Conservation (phyloP, 92 coral and sea anemone genomes). For the Porites rus region DNA sequence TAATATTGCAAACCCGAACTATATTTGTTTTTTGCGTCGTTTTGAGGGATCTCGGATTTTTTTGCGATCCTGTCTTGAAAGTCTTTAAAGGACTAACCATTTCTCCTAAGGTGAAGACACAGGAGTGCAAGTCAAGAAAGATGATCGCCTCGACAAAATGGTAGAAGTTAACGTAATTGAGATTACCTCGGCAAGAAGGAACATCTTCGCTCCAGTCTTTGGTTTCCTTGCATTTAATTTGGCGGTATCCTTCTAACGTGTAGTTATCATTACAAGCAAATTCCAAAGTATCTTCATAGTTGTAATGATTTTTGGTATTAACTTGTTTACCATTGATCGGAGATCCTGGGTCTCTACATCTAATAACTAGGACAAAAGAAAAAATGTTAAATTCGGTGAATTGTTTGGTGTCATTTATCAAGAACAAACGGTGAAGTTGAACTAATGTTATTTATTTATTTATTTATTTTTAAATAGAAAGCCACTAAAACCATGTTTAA, state of each 20-base stretch:
- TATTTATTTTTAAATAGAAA: too few relatives aligned
- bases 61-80: too few relatives aligned
- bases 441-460: too few relatives aligned
- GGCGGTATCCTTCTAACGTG: conserved; percentile 7
- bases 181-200: conserved; percentile 55
- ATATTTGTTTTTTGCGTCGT: too few relatives aligned
- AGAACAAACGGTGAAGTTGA: too few relatives aligned
- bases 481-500: not conserved
- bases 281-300: conserved; percentile 19
- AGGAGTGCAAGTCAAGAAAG: too few relatives aligned
- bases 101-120: too few relatives aligned
- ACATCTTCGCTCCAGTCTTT: conserved; percentile 42
- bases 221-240: conserved; percentile 27
- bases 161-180: not conserved
- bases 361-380: conserved; percentile 7
- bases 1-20: too few relatives aligned
- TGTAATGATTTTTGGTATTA: not conserved
- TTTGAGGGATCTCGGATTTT: too few relatives aligned
- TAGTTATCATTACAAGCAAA: conserved; percentile 42
- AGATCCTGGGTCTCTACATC: conserved; percentile 54
- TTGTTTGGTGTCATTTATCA: too few relatives aligned
- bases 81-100: too few relatives aligned
- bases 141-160: too few relatives aligned
- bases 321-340: conserved; percentile 34
- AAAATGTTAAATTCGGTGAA: not conserved